Percentiles rank a stretch among this genome's conserved stretches.
Evolutionary conservation across 2,888 invertebrate genomes (phyloP).

Genomic region (Diaphora mendica): DNA sequence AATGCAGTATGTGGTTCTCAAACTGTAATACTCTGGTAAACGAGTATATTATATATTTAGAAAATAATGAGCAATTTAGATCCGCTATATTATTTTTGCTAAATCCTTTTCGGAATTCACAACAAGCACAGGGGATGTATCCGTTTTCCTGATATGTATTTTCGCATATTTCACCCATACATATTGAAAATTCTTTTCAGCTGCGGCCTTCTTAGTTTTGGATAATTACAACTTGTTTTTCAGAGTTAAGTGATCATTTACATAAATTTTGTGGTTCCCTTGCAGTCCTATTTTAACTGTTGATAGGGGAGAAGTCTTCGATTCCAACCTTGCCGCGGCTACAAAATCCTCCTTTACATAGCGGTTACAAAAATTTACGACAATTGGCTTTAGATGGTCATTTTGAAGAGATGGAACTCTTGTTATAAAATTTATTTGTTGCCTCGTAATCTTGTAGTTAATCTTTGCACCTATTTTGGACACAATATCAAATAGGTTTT

Average conservation of each 20-base stretch:
- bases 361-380: conserved; percentile 25
- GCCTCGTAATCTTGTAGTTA: no score
- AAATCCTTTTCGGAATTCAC: conserved; percentile 29
- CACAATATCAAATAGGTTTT: not conserved
- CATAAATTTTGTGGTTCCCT: conserved; percentile 21
- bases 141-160: conserved; percentile 23
- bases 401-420: conserved; percentile 25
- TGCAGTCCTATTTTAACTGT: conserved; percentile 13
- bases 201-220: conserved; percentile 22
- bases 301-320: conserved; percentile 6
- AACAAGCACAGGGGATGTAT: conserved; percentile 13
- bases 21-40: not conserved
- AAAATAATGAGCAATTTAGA: not conserved
- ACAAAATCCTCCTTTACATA: no score
- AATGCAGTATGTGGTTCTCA: not conserved
- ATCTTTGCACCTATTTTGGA: no score
- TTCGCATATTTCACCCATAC: conserved; percentile 30
- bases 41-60: not conserved
- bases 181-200: conserved; percentile 23
- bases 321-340: not conserved
- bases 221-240: conserved; percentile 24
- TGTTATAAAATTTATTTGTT: not conserved
- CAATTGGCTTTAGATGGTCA: conserved; percentile 22
- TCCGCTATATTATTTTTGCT: conserved; percentile 16
- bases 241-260: conserved; percentile 31